Evolutionary conservation across 2,113 vertebrate species (phyloP).

Genomic region (Odocoileus virginianus): DNA sequence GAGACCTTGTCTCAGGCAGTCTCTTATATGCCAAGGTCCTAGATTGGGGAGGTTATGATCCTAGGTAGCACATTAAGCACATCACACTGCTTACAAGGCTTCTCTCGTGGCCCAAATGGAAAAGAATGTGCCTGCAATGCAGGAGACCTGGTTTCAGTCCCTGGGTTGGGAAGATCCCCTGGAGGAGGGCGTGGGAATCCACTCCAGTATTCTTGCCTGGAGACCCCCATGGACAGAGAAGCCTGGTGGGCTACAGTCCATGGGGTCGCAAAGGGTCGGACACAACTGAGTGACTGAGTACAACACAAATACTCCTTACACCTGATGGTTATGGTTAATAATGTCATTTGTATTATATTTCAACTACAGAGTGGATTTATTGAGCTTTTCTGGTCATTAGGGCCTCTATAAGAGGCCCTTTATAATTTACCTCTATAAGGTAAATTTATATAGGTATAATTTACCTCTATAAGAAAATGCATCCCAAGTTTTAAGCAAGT

Average conservation of each 20-base stretch:
- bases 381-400: slow-evolving; percentile 7
- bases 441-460: neutral
- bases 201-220: neutral
- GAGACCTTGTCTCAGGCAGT: neutral
- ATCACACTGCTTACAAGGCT: neutral
- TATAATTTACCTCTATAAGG: neutral
- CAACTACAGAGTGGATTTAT: neutral
- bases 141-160: neutral
- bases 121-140: neutral
- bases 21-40: neutral
- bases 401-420: neutral
- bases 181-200: neutral
- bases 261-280: neutral
- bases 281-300: neutral
- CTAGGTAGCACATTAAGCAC: neutral
- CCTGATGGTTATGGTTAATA: neutral
- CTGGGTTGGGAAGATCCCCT: neutral
- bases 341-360: slow-evolving; percentile 1
- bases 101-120: neutral
- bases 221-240: neutral
- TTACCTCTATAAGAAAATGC: neutral
- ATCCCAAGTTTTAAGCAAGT: neutral
- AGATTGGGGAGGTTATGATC: neutral
- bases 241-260: neutral
- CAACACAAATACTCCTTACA: neutral